These are phyloP conservation scores for Leucoraja erinaceus DNA, from an alignment of 2,113 vertebrate genomes.

Conservation along the genomic window DNA sequence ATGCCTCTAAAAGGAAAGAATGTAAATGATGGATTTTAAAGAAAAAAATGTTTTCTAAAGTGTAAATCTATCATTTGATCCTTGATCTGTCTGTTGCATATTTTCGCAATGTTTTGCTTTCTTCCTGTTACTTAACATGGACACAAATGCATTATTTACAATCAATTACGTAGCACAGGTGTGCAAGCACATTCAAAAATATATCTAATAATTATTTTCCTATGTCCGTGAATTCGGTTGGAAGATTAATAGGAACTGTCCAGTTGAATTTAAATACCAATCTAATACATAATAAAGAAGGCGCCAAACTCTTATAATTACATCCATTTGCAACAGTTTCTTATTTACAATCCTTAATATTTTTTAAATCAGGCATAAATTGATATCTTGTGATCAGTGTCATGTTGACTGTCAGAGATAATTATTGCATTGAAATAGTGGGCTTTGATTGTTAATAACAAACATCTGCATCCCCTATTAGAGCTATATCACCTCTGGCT, in stretches of 20 bases:
- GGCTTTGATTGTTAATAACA: slow-evolving; percentile 55
- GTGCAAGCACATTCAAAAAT: background rate
- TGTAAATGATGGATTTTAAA: background rate
- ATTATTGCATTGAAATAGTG: slow-evolving; percentile 60
- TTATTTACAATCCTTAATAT: background rate
- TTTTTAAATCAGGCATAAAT: background rate
- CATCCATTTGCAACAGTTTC: background rate
- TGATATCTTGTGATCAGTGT: background rate
- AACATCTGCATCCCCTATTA: slow-evolving; percentile 46
- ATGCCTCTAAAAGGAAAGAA: background rate
- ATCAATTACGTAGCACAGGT: background rate
- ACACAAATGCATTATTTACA: background rate
- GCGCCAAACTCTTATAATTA: background rate
- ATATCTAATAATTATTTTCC: background rate
- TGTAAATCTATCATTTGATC: background rate
- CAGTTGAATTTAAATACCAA: background rate
- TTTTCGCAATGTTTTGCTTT: background rate
- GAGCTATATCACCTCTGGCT: slow-evolving; percentile 62
- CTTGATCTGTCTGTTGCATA: background rate
- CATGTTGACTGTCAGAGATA: slow-evolving; percentile 41
- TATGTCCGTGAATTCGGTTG: background rate
- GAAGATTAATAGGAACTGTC: background rate
- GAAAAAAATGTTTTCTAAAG: background rate
- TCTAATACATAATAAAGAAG: background rate
- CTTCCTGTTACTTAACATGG: background rate